phyloP scores from a whole-genome alignment of 2,888 invertebrate genomes.

The Actias luna region DNA sequence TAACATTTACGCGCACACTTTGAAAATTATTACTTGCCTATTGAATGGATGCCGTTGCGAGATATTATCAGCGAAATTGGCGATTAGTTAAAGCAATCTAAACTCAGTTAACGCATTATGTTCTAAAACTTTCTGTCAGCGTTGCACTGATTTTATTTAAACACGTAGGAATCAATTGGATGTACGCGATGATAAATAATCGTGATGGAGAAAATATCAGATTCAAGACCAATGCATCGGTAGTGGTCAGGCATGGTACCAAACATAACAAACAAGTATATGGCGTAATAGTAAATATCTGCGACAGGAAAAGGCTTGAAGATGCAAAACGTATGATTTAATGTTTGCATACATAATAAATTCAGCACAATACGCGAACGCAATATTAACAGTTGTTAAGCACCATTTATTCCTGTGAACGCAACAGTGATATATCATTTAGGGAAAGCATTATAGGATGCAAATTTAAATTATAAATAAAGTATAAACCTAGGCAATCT shows the following conservation, averaged over 20 bases:
- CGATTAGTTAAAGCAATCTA: constrained; percentile 28
- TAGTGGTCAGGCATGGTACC: too few species aligned
- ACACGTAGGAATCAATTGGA: not conserved
- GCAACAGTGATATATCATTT: not conserved
- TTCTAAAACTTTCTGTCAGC: not conserved
- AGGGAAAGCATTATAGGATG: not conserved
- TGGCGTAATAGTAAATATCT: too few species aligned
- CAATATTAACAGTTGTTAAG: not conserved
- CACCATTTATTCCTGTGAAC: not conserved
- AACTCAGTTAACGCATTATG: not conserved
- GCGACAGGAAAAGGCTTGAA: not conserved
- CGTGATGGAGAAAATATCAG: not conserved
- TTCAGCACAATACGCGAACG: not conserved
- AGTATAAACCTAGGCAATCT: not conserved
- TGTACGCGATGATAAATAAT: not conserved
- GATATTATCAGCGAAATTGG: constrained; percentile 45
- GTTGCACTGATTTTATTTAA: not conserved
- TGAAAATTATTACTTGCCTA: constrained; percentile 22
- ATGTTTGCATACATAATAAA: not conserved
- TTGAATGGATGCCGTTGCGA: constrained; percentile 33
- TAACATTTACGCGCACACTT: not conserved
- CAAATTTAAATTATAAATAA: not conserved
- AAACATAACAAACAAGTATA: too few species aligned
- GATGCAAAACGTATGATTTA: not conserved
- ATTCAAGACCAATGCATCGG: not conserved